These are phyloP conservation scores for Onychorhynchus coronatus DNA, from an alignment of 2,113 vertebrate species.

Conservation along the genomic window DNA sequence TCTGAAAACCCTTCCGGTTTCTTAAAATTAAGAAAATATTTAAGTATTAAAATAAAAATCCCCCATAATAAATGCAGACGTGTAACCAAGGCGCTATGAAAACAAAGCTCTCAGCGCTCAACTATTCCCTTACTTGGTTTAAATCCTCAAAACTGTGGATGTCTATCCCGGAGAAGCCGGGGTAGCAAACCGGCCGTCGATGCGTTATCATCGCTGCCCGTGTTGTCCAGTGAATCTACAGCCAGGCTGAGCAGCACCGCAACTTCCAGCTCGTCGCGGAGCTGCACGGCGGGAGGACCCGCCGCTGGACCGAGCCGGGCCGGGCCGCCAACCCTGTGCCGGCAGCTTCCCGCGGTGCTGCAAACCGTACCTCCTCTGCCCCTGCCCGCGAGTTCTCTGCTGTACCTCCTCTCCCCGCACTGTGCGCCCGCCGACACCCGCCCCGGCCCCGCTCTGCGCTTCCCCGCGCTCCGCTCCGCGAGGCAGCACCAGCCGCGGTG, in stretches of 20 bases:
- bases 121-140: background rate
- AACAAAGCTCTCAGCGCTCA: background rate
- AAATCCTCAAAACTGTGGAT: background rate
- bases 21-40: background rate
- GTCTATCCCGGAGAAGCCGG: background rate
- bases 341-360: background rate
- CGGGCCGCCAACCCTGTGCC: background rate
- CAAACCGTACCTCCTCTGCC: background rate
- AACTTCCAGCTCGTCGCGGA: background rate
- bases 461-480: background rate
- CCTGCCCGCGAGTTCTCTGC: background rate
- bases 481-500: background rate
- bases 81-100: background rate
- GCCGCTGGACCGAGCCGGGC: background rate
- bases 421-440: background rate
- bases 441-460: background rate
- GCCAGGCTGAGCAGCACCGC: background rate
- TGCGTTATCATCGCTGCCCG: accelerated
- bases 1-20: accelerated
- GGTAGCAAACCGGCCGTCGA: background rate
- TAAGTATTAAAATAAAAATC: background rate
- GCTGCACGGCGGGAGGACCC: background rate
- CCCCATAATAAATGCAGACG: background rate
- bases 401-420: no score
- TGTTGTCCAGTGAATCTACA: accelerated